These are phyloP conservation scores for Heliconius ethilla DNA, from an alignment of 2,888 invertebrate genomes.

Conservation along the genomic window DNA sequence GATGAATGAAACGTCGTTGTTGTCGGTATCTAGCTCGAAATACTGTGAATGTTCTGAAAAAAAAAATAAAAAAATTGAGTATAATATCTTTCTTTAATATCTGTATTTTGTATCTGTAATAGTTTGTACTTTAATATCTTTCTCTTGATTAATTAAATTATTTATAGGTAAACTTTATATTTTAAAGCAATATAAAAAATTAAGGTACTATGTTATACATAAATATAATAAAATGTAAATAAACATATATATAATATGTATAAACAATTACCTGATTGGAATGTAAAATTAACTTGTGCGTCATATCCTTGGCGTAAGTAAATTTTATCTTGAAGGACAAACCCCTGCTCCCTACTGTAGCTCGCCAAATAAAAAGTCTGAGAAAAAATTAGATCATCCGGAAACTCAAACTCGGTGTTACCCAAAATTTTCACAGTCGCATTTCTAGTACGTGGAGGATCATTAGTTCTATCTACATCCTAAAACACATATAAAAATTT, in stretches of 20 bases:
- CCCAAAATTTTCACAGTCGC: constrained; percentile 63
- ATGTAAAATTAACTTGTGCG: constrained; percentile 58
- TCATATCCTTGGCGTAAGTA: constrained; percentile 64
- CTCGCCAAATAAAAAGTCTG: constrained; percentile 69
- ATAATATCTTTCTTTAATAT: no score
- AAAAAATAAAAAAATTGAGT: background rate
- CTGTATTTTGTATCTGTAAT: no score
- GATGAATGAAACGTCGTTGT: constrained; percentile 54
- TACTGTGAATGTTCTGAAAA: constrained; percentile 57
- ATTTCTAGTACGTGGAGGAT: constrained; percentile 53
- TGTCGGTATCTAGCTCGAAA: constrained; percentile 52
- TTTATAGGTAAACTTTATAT: no score
- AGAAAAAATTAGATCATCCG: constrained; percentile 73
- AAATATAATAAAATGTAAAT: no score
- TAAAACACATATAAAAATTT: constrained; percentile 43
- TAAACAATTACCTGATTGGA: constrained; percentile 62
- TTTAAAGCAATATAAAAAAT: no score
- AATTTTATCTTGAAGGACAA: constrained; percentile 58
- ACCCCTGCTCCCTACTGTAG: constrained; percentile 60
- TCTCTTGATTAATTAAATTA: no score
- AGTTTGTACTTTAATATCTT: no score
- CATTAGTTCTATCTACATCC: constrained; percentile 68
- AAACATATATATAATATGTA: no score
- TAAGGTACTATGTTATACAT: no score
- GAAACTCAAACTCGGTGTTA: constrained; percentile 65